Evolutionary conservation across 2,113 vertebrate species (phyloP).

Genomic region (Corythaixoides concolor): DNA sequence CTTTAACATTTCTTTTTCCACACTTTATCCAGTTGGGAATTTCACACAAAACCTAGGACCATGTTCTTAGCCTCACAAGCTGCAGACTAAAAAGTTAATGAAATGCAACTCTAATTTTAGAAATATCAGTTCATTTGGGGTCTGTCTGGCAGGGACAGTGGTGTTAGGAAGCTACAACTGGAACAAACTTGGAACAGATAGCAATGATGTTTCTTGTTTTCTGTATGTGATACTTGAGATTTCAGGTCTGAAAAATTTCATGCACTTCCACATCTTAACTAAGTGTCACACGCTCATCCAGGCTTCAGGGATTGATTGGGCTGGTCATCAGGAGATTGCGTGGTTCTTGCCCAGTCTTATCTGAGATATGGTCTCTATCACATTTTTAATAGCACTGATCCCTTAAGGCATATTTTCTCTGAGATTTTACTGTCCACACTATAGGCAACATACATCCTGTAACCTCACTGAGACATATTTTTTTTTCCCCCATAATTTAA

Average conservation of each 20-base stretch:
- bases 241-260: neutral
- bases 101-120: slow-evolving; percentile 10
- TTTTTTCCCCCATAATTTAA: neutral
- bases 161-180: neutral
- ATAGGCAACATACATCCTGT: neutral
- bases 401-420: neutral
- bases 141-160: neutral
- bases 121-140: slow-evolving; percentile 4
- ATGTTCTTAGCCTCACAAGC: neutral
- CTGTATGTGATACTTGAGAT: neutral
- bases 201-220: neutral
- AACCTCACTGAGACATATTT: neutral
- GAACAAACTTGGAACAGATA: slow-evolving; percentile 7
- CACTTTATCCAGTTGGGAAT: neutral
- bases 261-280: neutral
- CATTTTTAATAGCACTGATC: neutral
- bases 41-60: neutral
- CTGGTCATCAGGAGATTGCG: neutral
- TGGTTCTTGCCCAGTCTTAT: neutral
- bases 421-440: neutral
- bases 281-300: neutral
- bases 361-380: neutral
- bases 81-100: neutral
- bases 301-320: neutral
- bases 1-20: neutral